phyloP scores from a whole-genome alignment of 2,888 invertebrate genomes.

The Ellobium chinense region DNA sequence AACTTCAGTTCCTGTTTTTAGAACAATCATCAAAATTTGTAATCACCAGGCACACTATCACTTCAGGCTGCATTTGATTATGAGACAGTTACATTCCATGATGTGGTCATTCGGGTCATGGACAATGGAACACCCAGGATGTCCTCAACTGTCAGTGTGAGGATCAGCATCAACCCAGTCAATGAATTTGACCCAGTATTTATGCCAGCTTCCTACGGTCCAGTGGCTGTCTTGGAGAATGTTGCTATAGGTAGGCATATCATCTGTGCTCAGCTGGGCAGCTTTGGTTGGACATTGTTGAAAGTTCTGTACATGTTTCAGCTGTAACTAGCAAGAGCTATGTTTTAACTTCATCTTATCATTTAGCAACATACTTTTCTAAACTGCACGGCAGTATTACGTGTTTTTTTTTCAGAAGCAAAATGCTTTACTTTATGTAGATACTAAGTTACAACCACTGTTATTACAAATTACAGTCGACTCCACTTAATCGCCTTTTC shows the following conservation, averaged over 20 bases:
- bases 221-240: constrained; percentile 53
- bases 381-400: background rate
- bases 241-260: constrained; percentile 48
- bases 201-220: constrained; percentile 54
- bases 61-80: constrained; percentile 59
- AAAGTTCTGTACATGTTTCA: too few relatives aligned
- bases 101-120: constrained; percentile 53
- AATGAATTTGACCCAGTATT: constrained; percentile 55
- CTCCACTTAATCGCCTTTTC: background rate
- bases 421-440: background rate
- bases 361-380: background rate
- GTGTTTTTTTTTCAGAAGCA: background rate
- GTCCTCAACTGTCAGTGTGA: constrained; percentile 49
- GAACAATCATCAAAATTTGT: too few relatives aligned
- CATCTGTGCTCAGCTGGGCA: too few relatives aligned
- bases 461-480: background rate
- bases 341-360: background rate
- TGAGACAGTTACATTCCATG: constrained; percentile 57
- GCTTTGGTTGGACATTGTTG: too few relatives aligned
- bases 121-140: constrained; percentile 57
- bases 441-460: background rate
- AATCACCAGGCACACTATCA: constrained; percentile 57
- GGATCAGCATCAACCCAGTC: constrained; percentile 49
- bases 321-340: background rate
- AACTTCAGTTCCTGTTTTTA: too few relatives aligned